phyloP scores from a whole-genome alignment of 2,797 vertebrate species.

The Australoheros facetus region DNA sequence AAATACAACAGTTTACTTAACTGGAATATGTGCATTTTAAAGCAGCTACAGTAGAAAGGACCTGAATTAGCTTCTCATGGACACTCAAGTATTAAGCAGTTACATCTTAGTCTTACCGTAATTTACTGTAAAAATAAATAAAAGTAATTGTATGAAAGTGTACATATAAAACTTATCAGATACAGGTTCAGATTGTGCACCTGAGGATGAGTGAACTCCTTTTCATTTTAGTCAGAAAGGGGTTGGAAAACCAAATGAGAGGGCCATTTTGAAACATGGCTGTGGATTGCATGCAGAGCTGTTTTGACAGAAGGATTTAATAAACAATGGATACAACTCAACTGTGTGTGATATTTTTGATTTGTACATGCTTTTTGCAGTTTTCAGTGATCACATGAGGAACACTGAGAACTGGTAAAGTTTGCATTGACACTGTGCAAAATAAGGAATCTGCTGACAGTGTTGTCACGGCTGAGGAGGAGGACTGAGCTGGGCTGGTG shows the following conservation, averaged over 20 bases:
- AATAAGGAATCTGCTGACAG: not conserved
- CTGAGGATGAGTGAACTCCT: slow-evolving; percentile 1
- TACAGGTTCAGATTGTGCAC: slow-evolving; percentile 9
- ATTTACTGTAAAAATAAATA: slow-evolving; percentile 47
- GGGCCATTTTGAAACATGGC: slow-evolving; percentile 19
- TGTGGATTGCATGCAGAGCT: slow-evolving; percentile 16
- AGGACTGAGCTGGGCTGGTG: not conserved
- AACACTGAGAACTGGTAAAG: not conserved
- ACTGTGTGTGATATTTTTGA: not conserved
- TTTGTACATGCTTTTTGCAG: not conserved
- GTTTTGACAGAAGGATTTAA: slow-evolving; percentile 56
- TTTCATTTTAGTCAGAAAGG: slow-evolving; percentile 21
- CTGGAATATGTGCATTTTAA: slow-evolving; percentile 73
- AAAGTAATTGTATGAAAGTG: slow-evolving; percentile 22
- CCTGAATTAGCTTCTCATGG: slow-evolving; percentile 36
- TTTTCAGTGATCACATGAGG: not conserved
- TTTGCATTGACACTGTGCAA: not conserved
- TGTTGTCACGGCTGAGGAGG: not conserved
- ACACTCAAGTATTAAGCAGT: slow-evolving; percentile 35
- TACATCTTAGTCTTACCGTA: slow-evolving; percentile 52
- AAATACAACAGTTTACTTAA: slow-evolving; percentile 62
- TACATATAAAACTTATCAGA: slow-evolving; percentile 25
- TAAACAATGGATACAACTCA: slow-evolving; percentile 58
- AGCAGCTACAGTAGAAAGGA: slow-evolving; percentile 50
- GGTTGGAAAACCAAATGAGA: slow-evolving; percentile 15